phyloP scores from a whole-genome alignment of 1,140 invertebrate genomes.

The Papilio dardanus region DNA sequence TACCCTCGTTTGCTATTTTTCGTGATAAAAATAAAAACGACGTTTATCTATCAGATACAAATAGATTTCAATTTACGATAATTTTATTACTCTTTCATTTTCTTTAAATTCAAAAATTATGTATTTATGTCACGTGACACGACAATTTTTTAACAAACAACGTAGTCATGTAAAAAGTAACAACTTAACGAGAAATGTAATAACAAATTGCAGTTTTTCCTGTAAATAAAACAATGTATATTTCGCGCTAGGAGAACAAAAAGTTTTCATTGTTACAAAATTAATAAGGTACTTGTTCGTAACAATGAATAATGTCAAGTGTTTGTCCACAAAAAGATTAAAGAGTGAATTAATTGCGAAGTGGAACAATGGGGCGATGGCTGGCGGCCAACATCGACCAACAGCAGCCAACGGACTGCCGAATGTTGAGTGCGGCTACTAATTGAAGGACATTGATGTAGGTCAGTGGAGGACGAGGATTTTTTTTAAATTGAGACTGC shows the following conservation, averaged over 20 bases:
- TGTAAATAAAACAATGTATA: neutral
- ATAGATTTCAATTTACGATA: neutral
- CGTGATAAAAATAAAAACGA: conserved; percentile 19
- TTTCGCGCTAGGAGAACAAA: neutral
- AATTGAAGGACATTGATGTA: conserved; percentile 31
- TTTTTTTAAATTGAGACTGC: conserved; percentile 5
- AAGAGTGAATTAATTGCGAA: conserved; percentile 25
- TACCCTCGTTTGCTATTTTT: conserved; percentile 24
- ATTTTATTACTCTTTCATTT: neutral
- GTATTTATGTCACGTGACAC: no score
- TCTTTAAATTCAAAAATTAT: neutral
- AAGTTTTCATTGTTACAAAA: conserved; percentile 1
- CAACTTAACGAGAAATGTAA: no score
- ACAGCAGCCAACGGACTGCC: neutral
- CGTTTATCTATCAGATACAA: neutral
- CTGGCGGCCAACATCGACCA: conserved; percentile 4
- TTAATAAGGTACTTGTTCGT: conserved; percentile 20
- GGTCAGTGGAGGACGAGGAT: conserved; percentile 21
- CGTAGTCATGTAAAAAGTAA: no score
- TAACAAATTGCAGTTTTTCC: neutral
- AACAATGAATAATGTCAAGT: conserved; percentile 25
- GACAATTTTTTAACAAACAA: no score
- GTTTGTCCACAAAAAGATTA: conserved; percentile 23
- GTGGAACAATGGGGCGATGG: conserved; percentile 26
- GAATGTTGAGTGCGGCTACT: conserved; percentile 27